Evolutionary conservation across 2,797 vertebrate genomes (phyloP), one percentile per base, ranked within the genome.

Genomic region (Chlorospingus flavigularis): DNA sequence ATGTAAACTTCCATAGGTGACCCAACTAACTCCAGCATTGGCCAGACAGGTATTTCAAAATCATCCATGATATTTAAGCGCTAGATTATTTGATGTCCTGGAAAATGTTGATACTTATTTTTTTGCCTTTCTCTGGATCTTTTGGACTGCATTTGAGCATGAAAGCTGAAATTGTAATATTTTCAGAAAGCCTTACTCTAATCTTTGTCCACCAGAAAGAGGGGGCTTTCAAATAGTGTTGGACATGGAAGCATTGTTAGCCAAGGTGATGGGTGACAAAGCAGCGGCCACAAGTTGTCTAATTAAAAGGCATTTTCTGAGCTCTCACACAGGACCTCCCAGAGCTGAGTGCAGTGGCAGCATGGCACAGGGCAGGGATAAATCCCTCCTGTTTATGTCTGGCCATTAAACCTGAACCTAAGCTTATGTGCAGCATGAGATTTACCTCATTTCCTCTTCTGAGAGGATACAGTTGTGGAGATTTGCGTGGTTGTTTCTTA

Each of bases 171-270:
- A 73, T 11, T 1, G 7, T 21, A 9, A 2, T n/a, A 1, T 54
- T 90, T 87, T 51, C 4, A 28, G 51, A 63, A 70, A 60, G 7
- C 4, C 12, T 45, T 58, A 3, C 35, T 57, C n/a, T 74, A 19
- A 14, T 37, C 13, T 88, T 90, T 72, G 37, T 5, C 7, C 5
- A n/a, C 31, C 39, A 66, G 70, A 37, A 84, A 58, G 2, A 5
- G 11, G 25, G 4, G 23, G 8, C 13, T 70, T 75, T 82, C 24
- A 40, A 60, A 25, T 15, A 45, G 20, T 0, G 0, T 2, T 26
- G 33, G 40, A 8, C 26, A 2, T 8, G 33, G 14, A 16, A 84
- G n/a, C 14, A 14, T 4, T 40, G 9, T 25, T 67, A 63, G 14
- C 16, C 21, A 13, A 53, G 57, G 58, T 37, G 54, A 43, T 6